These are phyloP conservation scores for Tringa solitaria DNA, from an alignment of 2,113 vertebrate species.

Conservation along the genomic window DNA sequence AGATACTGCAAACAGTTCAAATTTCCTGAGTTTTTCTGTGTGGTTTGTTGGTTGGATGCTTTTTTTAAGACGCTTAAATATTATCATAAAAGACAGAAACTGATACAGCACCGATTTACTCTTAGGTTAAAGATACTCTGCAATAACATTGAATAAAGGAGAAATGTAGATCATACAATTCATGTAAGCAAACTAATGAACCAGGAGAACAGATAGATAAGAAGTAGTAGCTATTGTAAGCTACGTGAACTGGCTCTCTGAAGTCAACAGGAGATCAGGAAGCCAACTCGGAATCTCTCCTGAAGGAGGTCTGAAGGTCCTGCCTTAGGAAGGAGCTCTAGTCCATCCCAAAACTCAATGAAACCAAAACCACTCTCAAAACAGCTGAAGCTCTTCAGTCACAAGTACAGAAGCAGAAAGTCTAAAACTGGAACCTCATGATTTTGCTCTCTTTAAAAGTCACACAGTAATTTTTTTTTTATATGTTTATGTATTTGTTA, in stretches of 20 bases:
- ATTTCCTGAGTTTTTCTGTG: neutral
- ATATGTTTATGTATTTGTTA: neutral
- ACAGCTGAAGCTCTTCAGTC: neutral
- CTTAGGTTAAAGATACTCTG: neutral
- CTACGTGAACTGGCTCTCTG: neutral
- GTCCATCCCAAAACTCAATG: neutral
- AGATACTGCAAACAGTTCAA: neutral
- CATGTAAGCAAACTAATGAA: neutral
- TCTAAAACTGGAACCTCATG: neutral
- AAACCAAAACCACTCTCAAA: neutral
- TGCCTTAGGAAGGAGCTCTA: neutral
- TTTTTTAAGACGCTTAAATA: neutral
- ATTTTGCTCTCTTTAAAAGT: neutral
- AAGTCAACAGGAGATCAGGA: neutral
- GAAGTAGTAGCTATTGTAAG: neutral
- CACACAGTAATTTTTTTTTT: neutral
- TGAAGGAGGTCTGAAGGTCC: neutral
- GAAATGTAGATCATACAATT: neutral
- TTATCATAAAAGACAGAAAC: neutral
- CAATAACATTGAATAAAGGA: neutral
- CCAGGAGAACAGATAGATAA: neutral
- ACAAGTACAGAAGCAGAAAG: neutral
- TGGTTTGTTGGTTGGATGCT: too few relatives aligned
- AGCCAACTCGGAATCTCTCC: neutral
- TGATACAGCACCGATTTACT: neutral